These are phyloP conservation scores for Hermaeophaga mercurialis DNA, from an alignment of 2,888 invertebrate species.

Conservation along the genomic window DNA sequence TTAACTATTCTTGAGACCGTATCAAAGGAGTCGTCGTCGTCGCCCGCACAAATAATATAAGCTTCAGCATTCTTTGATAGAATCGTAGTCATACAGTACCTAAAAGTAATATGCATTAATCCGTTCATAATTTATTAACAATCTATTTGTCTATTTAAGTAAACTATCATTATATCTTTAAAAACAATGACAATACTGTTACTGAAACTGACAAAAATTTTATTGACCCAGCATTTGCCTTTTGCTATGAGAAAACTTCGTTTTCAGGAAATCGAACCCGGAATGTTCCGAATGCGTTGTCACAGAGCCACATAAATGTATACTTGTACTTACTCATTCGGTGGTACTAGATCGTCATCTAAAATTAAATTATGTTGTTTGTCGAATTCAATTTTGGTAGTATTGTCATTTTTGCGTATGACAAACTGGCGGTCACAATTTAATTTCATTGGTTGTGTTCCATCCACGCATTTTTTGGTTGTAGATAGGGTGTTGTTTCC, in stretches of 20 bases:
- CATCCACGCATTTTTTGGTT: conserved; percentile 1
- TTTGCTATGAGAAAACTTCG: too few species aligned
- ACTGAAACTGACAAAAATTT: too few species aligned
- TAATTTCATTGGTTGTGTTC: not conserved
- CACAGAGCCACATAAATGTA: too few species aligned
- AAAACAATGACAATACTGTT: not conserved
- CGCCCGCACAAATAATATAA: conserved; percentile 28
- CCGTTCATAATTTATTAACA: too few species aligned
- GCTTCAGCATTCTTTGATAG: conserved; percentile 26
- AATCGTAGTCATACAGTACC: conserved; percentile 15
- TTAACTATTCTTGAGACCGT: conserved; percentile 19
- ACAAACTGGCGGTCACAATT: not conserved
- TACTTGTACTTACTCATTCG: conserved; percentile 9
- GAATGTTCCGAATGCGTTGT: too few species aligned
- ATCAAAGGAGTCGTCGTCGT: conserved; percentile 2
- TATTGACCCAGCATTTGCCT: too few species aligned
- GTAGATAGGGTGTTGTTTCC: not conserved
- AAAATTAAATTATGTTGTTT: conserved; percentile 1
- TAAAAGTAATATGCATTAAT: not conserved
- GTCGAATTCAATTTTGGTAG: not conserved
- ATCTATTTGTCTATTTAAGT: not conserved
- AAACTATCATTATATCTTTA: not conserved
- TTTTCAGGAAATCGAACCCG: too few species aligned
- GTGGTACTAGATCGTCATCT: not conserved
- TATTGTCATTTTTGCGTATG: not conserved